Base-by-base conservation (phyloP, 1,140 invertebrate species). In the Antheraea mylitta region DNA sequence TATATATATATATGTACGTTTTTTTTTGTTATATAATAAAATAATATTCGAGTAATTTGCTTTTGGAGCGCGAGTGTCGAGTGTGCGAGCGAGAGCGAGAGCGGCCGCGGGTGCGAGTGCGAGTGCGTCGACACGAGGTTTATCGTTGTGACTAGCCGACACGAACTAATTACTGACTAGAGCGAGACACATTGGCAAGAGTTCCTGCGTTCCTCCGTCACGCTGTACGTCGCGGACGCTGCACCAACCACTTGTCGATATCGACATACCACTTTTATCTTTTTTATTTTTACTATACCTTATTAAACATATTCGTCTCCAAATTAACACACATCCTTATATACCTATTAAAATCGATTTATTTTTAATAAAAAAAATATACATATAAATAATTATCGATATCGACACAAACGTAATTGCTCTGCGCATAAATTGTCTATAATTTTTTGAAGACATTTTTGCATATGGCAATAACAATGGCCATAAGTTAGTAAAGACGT, bases 151-250 rank as follows among this genome's bases (percentile, higher is more conserved):
- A 90, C 87, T 90, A 89, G 88, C 88, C 88, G 81, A 87, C 85
- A 88, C 83, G 81, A 88, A 87, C 85, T 81, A 87, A 81, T 78
- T 81, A 91, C 77, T 91, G 89, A 91, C 89, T 91, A 91, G 89
- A 91, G 76, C 85, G 86, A 89, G 82, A 86, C 81, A 78, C 78
- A 81, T 85, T 91, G 89, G 88, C 88, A 91, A 91, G 88, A 91
- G 76, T 82, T 74, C 77, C 38, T 42, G 38, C n/a, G n/a, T n/a
- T n/a, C n/a, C n/a, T n/a, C n/a, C n/a, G n/a, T n/a, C n/a, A n/a
- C n/a, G n/a, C n/a, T n/a, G n/a, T n/a, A n/a, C n/a, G n/a, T n/a
- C n/a, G n/a, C 8, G 7, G 8, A 42, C 38, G 11, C 38, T 0
- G 2, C 38, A 7, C 7, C 38, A 7, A 8, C 8, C 38, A 8